Conservation (phyloP, 1,140 invertebrate species). For the Cardiocondyla obscurior region DNA sequence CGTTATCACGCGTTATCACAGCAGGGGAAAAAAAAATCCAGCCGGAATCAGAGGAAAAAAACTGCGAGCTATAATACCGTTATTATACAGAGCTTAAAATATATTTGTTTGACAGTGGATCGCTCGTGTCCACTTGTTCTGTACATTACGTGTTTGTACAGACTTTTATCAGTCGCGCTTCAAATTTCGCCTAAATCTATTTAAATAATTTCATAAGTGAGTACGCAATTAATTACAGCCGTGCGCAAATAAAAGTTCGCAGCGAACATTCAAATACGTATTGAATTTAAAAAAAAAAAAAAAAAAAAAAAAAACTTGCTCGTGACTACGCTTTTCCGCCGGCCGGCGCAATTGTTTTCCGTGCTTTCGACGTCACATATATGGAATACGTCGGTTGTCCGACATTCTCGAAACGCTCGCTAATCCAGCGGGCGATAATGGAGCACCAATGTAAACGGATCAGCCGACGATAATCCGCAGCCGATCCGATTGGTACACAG, state of each 20-base stretch:
- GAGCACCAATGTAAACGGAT: conserved; percentile 70
- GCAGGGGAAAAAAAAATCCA: not conserved
- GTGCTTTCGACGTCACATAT: not conserved
- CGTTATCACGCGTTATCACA: not conserved
- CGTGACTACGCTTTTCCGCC: not conserved
- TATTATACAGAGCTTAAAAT: not conserved
- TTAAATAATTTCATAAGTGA: not conserved
- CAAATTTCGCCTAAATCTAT: not conserved
- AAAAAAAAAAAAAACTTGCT: no score
- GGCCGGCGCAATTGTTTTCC: not conserved
- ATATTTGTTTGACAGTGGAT: not conserved
- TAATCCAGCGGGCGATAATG: conserved; percentile 65
- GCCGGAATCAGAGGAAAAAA: not conserved
- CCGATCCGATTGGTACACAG: conserved; percentile 59
- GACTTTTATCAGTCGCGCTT: not conserved
- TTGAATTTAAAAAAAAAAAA: no score
- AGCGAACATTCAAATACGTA: not conserved
- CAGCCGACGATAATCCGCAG: conserved; percentile 65
- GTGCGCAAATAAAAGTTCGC: not conserved
- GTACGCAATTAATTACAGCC: not conserved
- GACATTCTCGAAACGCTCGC: conserved; percentile 24
- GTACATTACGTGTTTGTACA: not conserved
- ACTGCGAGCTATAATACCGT: not conserved
- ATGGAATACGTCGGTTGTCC: conserved; percentile 11
- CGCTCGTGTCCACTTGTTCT: not conserved